Percentiles rank a stretch among this genome's conserved stretches.
Conservation (phyloP, 1,140 invertebrate genomes). For the Teleogryllus occipitalis region DNA sequence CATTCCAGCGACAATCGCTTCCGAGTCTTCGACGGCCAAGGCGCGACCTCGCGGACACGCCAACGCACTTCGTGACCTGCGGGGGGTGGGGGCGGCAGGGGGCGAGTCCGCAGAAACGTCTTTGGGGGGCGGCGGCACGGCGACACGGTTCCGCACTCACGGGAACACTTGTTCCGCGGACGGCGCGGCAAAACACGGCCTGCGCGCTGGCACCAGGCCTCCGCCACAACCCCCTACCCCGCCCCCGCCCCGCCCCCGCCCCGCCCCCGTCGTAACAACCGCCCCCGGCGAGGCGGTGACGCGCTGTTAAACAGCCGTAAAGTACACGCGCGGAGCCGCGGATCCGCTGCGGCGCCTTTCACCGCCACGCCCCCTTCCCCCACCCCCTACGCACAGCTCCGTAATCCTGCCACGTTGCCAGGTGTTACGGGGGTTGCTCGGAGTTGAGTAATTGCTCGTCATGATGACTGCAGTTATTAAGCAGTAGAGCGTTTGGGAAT, state of each 20-base stretch:
- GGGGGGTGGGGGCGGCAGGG: no score
- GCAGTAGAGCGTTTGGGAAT: no score
- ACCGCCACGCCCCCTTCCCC: not conserved
- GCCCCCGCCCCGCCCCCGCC: no score
- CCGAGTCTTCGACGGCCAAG: no score
- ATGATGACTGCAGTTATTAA: not conserved
- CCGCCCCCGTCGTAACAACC: not conserved
- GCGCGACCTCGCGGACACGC: no score
- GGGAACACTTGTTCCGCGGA: not conserved
- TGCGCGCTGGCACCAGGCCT: no score
- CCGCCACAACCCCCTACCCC: no score
- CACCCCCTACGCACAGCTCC: not conserved
- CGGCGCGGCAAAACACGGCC: not conserved
- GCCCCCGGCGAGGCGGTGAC: not conserved
- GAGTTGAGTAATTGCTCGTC: not conserved
- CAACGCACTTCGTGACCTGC: no score
- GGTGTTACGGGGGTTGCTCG: not conserved
- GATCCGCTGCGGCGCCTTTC: not conserved
- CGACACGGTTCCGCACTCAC: no score
- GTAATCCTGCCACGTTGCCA: not conserved
- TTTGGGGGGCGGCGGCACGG: no score
- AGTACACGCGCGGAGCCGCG: not conserved
- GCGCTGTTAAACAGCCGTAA: not conserved
- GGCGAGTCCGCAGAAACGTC: no score
- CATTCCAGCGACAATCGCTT: no score